Evolutionary conservation across 1,140 invertebrate genomes (phyloP), one percentile per base, ranked within the genome.

Genomic region (Drosophila trapezifrons): DNA sequence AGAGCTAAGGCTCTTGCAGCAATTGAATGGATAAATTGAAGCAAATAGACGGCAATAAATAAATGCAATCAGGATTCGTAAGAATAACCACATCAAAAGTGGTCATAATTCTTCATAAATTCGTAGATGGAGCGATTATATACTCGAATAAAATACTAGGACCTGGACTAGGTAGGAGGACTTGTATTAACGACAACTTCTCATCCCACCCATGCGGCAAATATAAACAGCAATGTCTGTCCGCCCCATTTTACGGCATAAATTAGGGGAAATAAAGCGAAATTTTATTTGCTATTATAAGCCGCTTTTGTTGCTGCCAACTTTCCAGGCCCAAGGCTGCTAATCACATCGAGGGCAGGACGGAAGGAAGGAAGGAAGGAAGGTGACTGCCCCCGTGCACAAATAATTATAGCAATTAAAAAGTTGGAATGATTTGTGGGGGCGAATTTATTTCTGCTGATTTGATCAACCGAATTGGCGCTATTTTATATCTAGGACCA

Each of bases 371-470:
- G 49, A 9, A 20, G 29, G 29, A 9, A 80, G 55, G 37, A 43
- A 64, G 54, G 49, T 45, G 9, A 9, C 47, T 49, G 8, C 18
- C 52, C 43, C 37, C n/a, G 54, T 56, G 62, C 62, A 54, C 62
- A 80, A 80, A 77, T 85, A 77, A 80, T 85, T 85, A 85, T 51
- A 54, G 82, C 67, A 77, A 85, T 80, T 84, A 78, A 78, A 84
- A 84, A 86, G 67, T 84, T 83, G 38, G 49, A 58, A 59, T 81
- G 81, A 80, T 85, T 84, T 67, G 67, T 69, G 62, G 59, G 45
- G 25, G 56, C 17, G 29, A 60, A 72, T 67, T 58, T 59, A 59
- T 83, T 84, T 80, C 40, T 56, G 45, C 73, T 62, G 78, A 84
- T 85, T 74, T 74, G 63, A 80, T 84, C 81, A 76, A 42, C 49